Conservation (phyloP, 2,113 vertebrate genomes). For the Gorsachius goisagi region DNA sequence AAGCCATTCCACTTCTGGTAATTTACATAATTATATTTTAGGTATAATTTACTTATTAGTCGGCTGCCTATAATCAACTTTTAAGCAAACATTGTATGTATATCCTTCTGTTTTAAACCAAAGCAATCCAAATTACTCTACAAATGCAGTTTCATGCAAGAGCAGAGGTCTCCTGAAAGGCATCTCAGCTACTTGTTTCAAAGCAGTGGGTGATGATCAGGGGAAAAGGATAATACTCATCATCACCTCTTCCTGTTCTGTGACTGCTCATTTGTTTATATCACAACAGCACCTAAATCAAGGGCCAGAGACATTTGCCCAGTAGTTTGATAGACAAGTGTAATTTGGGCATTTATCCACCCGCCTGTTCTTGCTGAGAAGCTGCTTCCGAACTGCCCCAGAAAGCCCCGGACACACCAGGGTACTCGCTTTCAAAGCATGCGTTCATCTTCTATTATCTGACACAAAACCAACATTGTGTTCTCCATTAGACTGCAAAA, state of each 20-base stretch:
- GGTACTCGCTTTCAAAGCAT: neutral
- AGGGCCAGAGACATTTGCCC: neutral
- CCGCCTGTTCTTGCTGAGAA: neutral
- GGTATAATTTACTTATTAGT: conserved; percentile 1
- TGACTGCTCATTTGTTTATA: neutral
- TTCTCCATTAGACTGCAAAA: neutral
- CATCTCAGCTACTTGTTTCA: neutral
- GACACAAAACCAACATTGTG: neutral
- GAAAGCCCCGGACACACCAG: neutral
- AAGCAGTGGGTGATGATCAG: neutral
- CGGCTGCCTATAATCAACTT: neutral
- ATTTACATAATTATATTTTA: conserved; percentile 51
- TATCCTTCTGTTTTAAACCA: neutral
- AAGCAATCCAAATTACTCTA: neutral
- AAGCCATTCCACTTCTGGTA: neutral
- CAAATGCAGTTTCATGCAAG: neutral
- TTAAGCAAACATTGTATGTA: neutral
- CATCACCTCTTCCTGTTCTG: neutral
- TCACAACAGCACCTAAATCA: neutral
- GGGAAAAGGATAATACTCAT: neutral
- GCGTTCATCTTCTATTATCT: neutral
- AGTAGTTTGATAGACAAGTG: neutral
- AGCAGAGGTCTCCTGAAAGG: neutral
- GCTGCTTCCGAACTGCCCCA: neutral
- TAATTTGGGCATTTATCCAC: neutral